These are phyloP conservation scores for Bellardia bayeri DNA, from an alignment of 2,888 invertebrate species.

Conservation along the genomic window DNA sequence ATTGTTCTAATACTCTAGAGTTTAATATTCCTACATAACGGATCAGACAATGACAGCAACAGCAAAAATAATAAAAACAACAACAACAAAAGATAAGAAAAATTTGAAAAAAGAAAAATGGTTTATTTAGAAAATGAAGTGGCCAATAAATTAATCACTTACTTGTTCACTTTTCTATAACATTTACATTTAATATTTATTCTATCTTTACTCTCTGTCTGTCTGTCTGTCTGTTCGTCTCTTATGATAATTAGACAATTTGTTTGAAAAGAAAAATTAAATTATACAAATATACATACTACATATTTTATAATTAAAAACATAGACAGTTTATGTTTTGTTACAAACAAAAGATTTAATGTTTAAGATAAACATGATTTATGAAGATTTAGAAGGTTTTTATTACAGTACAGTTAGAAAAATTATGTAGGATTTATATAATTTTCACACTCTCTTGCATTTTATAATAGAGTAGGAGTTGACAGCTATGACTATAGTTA, in stretches of 20 bases:
- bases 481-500: neutral
- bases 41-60: neutral
- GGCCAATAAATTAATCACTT: slow-evolving; percentile 41
- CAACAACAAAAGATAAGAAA: neutral
- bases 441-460: neutral
- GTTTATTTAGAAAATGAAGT: slow-evolving; percentile 29
- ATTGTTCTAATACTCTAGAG: slow-evolving; percentile 36
- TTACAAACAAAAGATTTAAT: neutral
- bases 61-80: neutral
- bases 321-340: slow-evolving; percentile 18
- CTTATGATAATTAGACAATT: slow-evolving; percentile 35
- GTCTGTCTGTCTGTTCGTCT: neutral
- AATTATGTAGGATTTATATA: neutral
- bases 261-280: slow-evolving; percentile 31
- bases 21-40: neutral
- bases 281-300: neutral
- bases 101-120: neutral
- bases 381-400: slow-evolving; percentile 13
- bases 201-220: neutral
- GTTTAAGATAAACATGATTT: slow-evolving; percentile 32
- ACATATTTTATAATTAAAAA: slow-evolving; percentile 32
- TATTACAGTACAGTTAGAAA: neutral
- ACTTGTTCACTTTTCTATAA: slow-evolving; percentile 13
- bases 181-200: slow-evolving; percentile 8
- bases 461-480: slow-evolving; percentile 3